Base-by-base conservation (phyloP, 2,113 vertebrate genomes). In the Crypturellus undulatus region DNA sequence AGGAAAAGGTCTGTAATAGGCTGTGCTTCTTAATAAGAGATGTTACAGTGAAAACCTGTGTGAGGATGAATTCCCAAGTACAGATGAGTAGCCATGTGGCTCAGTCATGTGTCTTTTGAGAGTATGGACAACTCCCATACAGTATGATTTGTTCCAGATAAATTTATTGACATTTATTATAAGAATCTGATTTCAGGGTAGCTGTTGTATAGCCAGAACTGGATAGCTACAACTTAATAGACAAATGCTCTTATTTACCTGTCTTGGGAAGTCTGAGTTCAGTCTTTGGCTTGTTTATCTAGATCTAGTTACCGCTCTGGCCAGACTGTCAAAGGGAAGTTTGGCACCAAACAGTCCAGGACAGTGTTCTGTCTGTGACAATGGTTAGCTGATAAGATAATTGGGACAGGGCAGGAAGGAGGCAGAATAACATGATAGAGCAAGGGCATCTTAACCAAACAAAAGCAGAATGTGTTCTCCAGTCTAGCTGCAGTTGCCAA, bases 241-340 rank as follows among this genome's bases (percentile, higher is more conserved):
- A 75, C 72, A 84, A 77, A 73, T 64, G 65, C 47, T 96, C 45
- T 65, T 58, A 52, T 76, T 92, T 56, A 43, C 59, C 89, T 92
- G 91, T 89, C 91, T 93, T 93, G 93, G 45, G 49, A 76, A 83
- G 84, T 89, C 84, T 95, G 94, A 47, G 26, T 81, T 64, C 72
- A 62, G 73, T 56, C 73, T 90, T 83, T 92, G 86, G 85, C 43
- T 75, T 78, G 7, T 6, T 11, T 56, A 9, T 47, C 19, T 75
- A 93, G 86, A 80, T 64, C 40, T 69, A 92, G 86, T 75, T 87
- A 93, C 92, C 22, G 2, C 56, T 92, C 40, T 90, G 73, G 94
- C 90, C 51, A 84, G 47, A 70, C 92, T 92, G 91, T 84, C 86
- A 93, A 68, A 85, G 9, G n/a, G 83, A 88, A 93, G 86, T 80